Percentiles rank a stretch among this genome's conserved stretches.
These are phyloP conservation scores for Brachionus sp. DNA, from an alignment of 1,140 invertebrate genomes.

Conservation along the genomic window DNA sequence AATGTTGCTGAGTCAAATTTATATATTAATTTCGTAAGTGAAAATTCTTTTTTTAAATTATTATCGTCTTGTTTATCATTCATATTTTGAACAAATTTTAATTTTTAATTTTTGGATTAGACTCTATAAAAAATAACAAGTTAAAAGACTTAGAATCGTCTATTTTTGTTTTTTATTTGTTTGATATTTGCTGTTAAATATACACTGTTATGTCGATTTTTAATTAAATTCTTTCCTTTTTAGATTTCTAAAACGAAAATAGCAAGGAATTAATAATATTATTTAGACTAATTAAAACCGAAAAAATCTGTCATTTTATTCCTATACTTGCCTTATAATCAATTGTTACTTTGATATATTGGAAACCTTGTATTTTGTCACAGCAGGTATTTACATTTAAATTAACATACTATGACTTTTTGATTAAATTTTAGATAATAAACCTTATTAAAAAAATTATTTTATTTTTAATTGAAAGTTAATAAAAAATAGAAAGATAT, in stretches of 20 bases:
- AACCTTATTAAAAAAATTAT: not conserved
- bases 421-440: not conserved
- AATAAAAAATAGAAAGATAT: too few species aligned
- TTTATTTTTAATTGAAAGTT: not conserved
- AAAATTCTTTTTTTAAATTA: conserved; percentile 21
- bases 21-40: conserved; percentile 19
- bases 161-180: not conserved
- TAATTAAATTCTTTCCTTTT: not conserved
- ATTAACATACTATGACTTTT: not conserved
- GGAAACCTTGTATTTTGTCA: not conserved
- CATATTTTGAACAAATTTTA: not conserved
- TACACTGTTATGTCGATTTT: not conserved
- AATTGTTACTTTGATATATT: not conserved
- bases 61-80: conserved; percentile 30
- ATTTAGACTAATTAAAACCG: not conserved
- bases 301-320: not conserved
- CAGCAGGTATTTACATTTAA: not conserved
- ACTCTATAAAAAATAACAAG: not conserved
- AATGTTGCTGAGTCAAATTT: conserved; percentile 17
- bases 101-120: not conserved
- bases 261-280: not conserved
- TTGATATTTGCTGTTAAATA: not conserved
- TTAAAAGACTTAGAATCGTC: not conserved
- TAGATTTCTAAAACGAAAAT: not conserved
- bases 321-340: not conserved